Percentiles rank a stretch among this genome's conserved stretches.
Conservation (phyloP, 2,113 vertebrate genomes). For the Lagopus leucura region DNA sequence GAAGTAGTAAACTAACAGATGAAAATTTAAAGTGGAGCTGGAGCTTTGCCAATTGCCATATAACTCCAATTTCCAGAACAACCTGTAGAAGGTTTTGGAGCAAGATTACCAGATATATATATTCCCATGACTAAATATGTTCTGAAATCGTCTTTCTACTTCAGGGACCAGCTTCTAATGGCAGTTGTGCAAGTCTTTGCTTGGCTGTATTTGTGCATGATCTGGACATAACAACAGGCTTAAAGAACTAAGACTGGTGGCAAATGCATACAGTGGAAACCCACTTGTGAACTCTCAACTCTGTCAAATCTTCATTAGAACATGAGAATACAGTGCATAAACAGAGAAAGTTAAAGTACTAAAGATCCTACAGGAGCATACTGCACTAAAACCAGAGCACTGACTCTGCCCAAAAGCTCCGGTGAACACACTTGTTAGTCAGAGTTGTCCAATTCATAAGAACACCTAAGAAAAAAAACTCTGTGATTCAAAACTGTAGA, state of each 20-base stretch:
- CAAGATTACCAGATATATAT: neutral
- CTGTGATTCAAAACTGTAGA: neutral
- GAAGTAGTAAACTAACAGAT: neutral
- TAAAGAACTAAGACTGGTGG: neutral
- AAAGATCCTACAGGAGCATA: neutral
- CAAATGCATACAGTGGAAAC: neutral
- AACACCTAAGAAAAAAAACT: neutral
- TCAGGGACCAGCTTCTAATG: neutral
- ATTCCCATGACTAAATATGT: neutral
- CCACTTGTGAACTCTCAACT: neutral
- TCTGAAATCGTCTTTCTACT: neutral
- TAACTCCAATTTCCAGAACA: neutral
- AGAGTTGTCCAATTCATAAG: neutral
- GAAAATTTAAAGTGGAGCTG: neutral
- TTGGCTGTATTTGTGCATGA: fast-evolving
- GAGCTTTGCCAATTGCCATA: neutral
- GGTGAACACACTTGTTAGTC: neutral
- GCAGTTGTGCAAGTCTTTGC: neutral
- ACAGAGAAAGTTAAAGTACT: neutral
- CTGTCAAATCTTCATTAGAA: neutral
- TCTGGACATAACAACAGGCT: neutral
- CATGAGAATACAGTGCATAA: fast-evolving
- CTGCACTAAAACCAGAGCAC: neutral
- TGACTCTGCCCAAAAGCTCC: neutral
- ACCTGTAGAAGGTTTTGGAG: neutral